phyloP scores from a whole-genome alignment of 2,113 vertebrate species.

The Dendrocopos noguchii region DNA sequence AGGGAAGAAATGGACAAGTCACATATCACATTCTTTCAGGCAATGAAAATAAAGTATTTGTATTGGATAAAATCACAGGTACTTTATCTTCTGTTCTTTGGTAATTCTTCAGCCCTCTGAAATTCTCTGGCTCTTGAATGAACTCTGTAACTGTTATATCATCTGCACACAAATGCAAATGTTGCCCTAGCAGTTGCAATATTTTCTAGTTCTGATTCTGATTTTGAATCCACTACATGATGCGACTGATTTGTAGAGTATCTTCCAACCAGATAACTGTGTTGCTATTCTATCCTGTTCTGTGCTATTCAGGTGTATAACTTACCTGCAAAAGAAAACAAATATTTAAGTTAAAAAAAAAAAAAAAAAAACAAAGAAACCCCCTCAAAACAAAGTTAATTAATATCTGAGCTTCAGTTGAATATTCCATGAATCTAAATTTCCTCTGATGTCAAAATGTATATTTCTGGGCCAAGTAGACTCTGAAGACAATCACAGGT shows the following conservation, averaged over 20 bases:
- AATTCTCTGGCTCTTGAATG: not conserved
- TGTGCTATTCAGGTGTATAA: not conserved
- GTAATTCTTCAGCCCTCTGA: not conserved
- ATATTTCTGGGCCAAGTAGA: not conserved
- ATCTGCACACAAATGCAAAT: not conserved
- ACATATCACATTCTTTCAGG: slow-evolving; percentile 83
- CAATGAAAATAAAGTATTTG: slow-evolving; percentile 80
- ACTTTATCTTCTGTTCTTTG: slow-evolving; percentile 2
- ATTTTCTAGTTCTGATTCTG: not conserved
- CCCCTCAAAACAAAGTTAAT: not conserved
- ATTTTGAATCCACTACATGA: not conserved
- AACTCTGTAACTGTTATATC: not conserved
- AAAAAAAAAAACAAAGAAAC: not conserved
- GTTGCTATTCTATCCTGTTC: too few relatives aligned
- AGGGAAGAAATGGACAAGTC: slow-evolving; percentile 82
- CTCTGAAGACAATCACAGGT: not conserved
- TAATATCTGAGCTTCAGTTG: not conserved
- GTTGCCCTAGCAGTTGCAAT: not conserved
- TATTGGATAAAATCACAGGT: slow-evolving; percentile 87
- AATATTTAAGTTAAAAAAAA: not conserved
- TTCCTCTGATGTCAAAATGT: not conserved
- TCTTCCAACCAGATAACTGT: too few relatives aligned
- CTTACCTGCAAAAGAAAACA: not conserved
- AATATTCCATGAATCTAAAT: not conserved
- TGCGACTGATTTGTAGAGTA: not conserved